These are phyloP conservation scores for Apteryx owenii DNA, from an alignment of 2,113 vertebrate genomes.

Conservation along the genomic window DNA sequence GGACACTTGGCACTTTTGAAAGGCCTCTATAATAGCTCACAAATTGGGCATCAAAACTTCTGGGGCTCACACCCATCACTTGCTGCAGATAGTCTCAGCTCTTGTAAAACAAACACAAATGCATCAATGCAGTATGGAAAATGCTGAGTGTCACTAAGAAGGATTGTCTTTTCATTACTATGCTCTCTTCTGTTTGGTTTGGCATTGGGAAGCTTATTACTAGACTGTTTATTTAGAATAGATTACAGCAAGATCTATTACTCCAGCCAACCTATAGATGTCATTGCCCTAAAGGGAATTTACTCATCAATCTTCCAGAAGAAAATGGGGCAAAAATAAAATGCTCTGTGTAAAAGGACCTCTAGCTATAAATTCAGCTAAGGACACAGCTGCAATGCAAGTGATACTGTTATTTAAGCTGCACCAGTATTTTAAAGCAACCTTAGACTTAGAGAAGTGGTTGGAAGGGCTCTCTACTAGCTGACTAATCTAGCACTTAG, in stretches of 20 bases:
- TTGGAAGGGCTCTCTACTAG: background rate
- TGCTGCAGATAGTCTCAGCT: background rate
- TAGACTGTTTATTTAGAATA: background rate
- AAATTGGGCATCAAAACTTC: background rate
- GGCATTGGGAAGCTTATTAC: background rate
- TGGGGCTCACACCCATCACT: background rate
- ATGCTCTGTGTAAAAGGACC: background rate
- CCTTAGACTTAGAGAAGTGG: background rate
- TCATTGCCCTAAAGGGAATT: constrained; percentile 6
- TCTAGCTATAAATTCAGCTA: background rate
- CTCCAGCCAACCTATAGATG: background rate
- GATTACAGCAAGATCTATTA: background rate
- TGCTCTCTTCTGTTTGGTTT: background rate
- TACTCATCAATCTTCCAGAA: background rate
- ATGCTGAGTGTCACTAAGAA: background rate
- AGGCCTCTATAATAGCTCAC: background rate
- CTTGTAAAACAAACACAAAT: background rate
- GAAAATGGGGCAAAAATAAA: background rate
- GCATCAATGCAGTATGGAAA: rapidly evolving
- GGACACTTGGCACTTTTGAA: background rate
- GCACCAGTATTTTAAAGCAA: background rate
- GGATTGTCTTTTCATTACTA: background rate
- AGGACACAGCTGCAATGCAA: background rate
- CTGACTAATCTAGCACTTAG: constrained; percentile 3
- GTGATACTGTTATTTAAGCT: background rate